A percentile compares a stretch with the other conserved stretches of the same genome.
These are phyloP conservation scores for Tachycineta bicolor DNA, from an alignment of 2,113 vertebrate genomes.

Conservation along the genomic window DNA sequence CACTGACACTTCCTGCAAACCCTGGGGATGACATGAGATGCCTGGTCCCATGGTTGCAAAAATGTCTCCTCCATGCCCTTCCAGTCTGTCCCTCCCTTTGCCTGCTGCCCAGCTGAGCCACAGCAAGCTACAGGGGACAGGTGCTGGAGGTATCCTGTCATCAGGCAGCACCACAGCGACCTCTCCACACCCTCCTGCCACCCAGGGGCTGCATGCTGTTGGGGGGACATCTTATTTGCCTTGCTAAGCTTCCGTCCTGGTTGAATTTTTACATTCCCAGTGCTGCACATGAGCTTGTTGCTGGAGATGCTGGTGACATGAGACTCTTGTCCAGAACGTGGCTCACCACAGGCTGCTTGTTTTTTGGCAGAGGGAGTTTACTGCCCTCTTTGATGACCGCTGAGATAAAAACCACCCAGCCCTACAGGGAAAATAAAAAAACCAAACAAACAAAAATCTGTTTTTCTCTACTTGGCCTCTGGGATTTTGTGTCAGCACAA, in stretches of 20 bases:
- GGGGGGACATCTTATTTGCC: background rate
- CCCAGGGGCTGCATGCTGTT: fast-evolving
- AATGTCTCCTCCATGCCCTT: background rate
- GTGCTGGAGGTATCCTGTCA: background rate
- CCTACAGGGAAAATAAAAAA: background rate
- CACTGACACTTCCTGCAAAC: background rate
- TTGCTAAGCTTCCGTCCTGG: background rate
- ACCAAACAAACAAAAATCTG: background rate
- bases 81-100: background rate
- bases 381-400: background rate
- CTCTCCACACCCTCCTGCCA: background rate
- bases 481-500: background rate
- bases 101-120: background rate
- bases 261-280: background rate
- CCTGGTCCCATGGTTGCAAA: background rate
- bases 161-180: background rate
- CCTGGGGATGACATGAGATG: background rate
- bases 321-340: background rate
- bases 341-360: background rate
- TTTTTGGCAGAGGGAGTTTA: background rate
- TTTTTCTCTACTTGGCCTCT: background rate
- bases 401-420: background rate
- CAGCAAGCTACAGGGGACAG: fast-evolving
- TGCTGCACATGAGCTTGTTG: background rate
- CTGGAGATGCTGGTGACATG: background rate